A percentile compares a stretch with the other conserved stretches of the same genome.
Conservation (phyloP, 2,113 vertebrate species). For the Oncorhynchus nerka region DNA sequence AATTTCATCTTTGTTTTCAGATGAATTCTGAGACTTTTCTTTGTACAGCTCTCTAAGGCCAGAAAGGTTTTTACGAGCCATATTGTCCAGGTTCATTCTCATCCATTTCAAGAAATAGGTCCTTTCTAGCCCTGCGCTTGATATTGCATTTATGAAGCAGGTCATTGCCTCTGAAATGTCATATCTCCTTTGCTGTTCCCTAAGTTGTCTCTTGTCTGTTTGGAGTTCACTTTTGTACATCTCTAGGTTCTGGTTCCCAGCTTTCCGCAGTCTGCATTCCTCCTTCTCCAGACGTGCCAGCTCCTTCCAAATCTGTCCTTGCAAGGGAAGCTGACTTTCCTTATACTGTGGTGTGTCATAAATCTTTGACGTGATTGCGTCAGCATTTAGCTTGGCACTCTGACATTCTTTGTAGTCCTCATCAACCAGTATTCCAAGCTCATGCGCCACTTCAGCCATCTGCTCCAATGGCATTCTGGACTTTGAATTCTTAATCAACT, state of each 20-base stretch:
- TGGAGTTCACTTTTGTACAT: conserved; percentile 51
- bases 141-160: conserved; percentile 52
- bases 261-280: conserved; percentile 51
- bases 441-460: conserved; percentile 46
- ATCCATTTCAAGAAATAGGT: conserved; percentile 69
- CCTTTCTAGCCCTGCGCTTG: conserved; percentile 41
- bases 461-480: conserved; percentile 28
- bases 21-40: conserved; percentile 32
- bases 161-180: conserved; percentile 51
- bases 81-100: conserved; percentile 60
- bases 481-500: conserved; percentile 11
- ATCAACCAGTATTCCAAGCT: conserved; percentile 61
- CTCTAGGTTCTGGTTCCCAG: conserved; percentile 49
- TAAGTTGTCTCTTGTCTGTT: conserved; percentile 28
- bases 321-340: conserved; percentile 52
- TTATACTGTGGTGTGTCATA: conserved; percentile 52
- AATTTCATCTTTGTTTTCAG: conserved; percentile 52
- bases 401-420: conserved; percentile 53
- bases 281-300: conserved; percentile 64
- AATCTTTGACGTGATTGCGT: conserved; percentile 44
- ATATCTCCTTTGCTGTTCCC: conserved; percentile 32
- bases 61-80: conserved; percentile 40
- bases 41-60: conserved; percentile 49
- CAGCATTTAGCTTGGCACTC: conserved; percentile 47
- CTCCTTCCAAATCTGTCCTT: conserved; percentile 60